Conservation (phyloP, 2,797 vertebrate genomes). For the Valencia hispanica region DNA sequence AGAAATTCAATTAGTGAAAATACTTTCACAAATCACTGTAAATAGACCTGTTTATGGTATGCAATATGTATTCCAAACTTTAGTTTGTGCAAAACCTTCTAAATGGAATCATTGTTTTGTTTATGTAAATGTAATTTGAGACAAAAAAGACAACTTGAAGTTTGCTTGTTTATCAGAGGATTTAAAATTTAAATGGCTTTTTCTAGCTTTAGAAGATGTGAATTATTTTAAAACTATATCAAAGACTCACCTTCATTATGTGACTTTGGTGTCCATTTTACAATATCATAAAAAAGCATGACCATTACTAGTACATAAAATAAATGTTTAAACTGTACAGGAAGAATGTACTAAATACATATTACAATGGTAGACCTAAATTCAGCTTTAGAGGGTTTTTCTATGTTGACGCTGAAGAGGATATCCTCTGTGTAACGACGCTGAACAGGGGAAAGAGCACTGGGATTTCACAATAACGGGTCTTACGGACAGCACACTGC, state of each 20-base stretch:
- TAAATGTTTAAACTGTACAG: not conserved
- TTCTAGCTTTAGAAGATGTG: not conserved
- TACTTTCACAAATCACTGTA: not conserved
- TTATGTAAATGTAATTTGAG: constrained; percentile 31
- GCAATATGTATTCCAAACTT: not conserved
- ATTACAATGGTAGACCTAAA: not conserved
- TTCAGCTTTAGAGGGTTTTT: constrained; percentile 9
- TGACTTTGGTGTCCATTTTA: not conserved
- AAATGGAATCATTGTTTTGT: not conserved
- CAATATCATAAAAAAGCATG: not conserved
- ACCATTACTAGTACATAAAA: not conserved
- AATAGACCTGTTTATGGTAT: not conserved
- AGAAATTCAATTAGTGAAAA: not conserved
- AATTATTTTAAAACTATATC: not conserved
- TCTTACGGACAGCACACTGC: constrained; percentile 31
- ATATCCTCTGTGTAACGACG: constrained; percentile 65
- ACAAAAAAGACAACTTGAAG: not conserved
- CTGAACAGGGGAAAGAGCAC: constrained; percentile 53
- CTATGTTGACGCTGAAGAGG: constrained; percentile 48
- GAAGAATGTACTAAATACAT: not conserved
- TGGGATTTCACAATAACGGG: constrained; percentile 74
- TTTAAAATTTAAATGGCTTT: not conserved
- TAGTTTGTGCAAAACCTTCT: not conserved
- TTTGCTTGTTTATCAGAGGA: not conserved
- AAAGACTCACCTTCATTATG: not conserved